Evolutionary conservation across 1,140 invertebrate genomes (phyloP), one percentile per base, ranked within the genome.

Genomic region (Charaxes varanes): DNA sequence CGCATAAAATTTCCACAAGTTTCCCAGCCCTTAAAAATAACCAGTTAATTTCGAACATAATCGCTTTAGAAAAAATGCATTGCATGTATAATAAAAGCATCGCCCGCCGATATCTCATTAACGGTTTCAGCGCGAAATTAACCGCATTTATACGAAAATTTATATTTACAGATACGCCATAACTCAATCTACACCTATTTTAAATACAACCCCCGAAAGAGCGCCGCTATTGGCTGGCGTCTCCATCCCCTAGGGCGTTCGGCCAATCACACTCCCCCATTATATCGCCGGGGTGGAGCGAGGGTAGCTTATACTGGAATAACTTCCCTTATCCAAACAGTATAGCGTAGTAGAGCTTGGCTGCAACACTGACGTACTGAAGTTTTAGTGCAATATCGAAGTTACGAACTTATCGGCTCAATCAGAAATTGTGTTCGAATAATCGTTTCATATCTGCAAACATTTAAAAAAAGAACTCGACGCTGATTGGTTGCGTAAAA

Each of bases 111-210:
- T 61, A 62, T 66, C 45, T 69, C 61, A 67, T 69, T 66, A 70
- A 66, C 65, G 49, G 62, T 50, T 58, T 48, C 47, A 47, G 61
- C 37, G 53, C 55, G 49, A 68, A 72, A 59, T 72, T 79, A 73
- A 77, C 69, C 59, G 43, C 63, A 63, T 71, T 82, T 74, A 78
- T 71, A 76, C 64, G n/a, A 64, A 63, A 70, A 65, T 71, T 69
- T 66, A 67, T 73, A 72, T 71, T 73, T 65, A 67, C 62, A 52
- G 42, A 65, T 56, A 62, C 67, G 62, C 64, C 65, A 80, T 80
- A 83, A 83, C 68, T 76, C 63, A 79, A 83, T 83, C 74, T 79
- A 78, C 70, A 80, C 70, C 70, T 83, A 77, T 73, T 73, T 52
- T 50, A 74, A 79, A 74, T 59, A 62, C 66, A 68, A 70, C 66